These are phyloP conservation scores for Drosophila burlai DNA, from an alignment of 1,140 invertebrate genomes.

Conservation along the genomic window DNA sequence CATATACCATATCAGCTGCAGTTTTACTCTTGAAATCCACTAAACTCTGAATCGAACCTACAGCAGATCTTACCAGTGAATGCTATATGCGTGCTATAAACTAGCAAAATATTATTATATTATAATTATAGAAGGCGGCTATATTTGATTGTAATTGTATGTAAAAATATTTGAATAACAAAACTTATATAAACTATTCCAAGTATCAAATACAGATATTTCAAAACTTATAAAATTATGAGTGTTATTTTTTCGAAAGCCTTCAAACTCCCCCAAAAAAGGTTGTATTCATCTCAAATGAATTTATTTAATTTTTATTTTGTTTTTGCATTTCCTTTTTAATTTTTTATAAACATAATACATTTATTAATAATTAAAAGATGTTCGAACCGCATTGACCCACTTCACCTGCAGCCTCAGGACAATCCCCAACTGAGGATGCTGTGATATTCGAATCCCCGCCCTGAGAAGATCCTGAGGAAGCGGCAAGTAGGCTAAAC, in stretches of 20 bases:
- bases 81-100: slow-evolving; percentile 51
- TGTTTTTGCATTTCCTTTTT: slow-evolving; percentile 80
- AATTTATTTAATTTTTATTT: slow-evolving; percentile 84
- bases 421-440: neutral
- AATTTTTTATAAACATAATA: slow-evolving; percentile 84
- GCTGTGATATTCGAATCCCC: slow-evolving; percentile 14
- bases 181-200: slow-evolving; percentile 75
- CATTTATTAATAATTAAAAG: slow-evolving; percentile 84
- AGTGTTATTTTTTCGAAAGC: neutral
- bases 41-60: slow-evolving; percentile 29
- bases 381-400: slow-evolving; percentile 51
- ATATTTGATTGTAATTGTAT: slow-evolving; percentile 81
- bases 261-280: neutral
- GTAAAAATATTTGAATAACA: slow-evolving; percentile 76
- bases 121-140: slow-evolving; percentile 54
- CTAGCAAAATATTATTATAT: slow-evolving; percentile 46
- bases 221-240: slow-evolving; percentile 30
- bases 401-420: slow-evolving; percentile 26
- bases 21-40: slow-evolving; percentile 27
- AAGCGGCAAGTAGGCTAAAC: slow-evolving; percentile 15
- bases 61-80: slow-evolving; percentile 26
- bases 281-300: slow-evolving; percentile 44
- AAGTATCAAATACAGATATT: slow-evolving; percentile 82
- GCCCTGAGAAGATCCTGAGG: neutral
- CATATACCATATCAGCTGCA: slow-evolving; percentile 58